Base-by-base conservation (phyloP, 2,113 vertebrate genomes). In the Mungos mungo region DNA sequence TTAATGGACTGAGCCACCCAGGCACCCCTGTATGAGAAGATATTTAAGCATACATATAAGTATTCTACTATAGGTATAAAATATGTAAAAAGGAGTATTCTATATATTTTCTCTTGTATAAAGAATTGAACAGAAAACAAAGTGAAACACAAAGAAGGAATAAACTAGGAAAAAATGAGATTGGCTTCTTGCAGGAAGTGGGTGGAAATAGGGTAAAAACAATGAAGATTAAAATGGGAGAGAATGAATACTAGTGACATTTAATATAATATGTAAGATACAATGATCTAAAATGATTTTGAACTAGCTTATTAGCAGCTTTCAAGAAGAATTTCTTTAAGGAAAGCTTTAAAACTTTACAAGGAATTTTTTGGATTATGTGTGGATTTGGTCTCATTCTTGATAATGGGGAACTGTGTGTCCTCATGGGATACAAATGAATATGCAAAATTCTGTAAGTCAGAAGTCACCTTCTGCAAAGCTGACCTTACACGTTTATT, bases 251-350 rank as follows among this genome's bases (percentile, higher is more conserved):
- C 29, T 57, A 47, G 27, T 86, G 19, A 71, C 21, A 81, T 35
- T 95, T n/a, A 27, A 68, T 81, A n/a, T 97, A 96, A 14, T 47
- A 47, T 18, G 2, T 80, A 92, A 86, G 35, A 27, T 45, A 38
- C 33, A 45, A 77, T 65, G 81, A 88, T 50, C 50, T 68, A 65
- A 93, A 18, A 63, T 18, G n/a, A 31, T 3, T 96, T 60, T 74
- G 52, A 82, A 35, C 83, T 52, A 74, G 19, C 31, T 82, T 81
- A 91, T 76, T 92, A 91, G 4, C 68, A 94, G 68, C 27, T 91
- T 86, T 90, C n/a, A 71, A 93, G 18, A 88, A 74, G 41, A 13
- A 52, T 33, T 96, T 93, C 31, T 93, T 92, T 54, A 96, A 90
- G 27, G 25, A 84, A 93, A 45, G 7, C 23, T 93, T 96, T 88